Base-by-base conservation (phyloP, 2,888 invertebrate species). In the Mesopsocus fuscifrons region DNA sequence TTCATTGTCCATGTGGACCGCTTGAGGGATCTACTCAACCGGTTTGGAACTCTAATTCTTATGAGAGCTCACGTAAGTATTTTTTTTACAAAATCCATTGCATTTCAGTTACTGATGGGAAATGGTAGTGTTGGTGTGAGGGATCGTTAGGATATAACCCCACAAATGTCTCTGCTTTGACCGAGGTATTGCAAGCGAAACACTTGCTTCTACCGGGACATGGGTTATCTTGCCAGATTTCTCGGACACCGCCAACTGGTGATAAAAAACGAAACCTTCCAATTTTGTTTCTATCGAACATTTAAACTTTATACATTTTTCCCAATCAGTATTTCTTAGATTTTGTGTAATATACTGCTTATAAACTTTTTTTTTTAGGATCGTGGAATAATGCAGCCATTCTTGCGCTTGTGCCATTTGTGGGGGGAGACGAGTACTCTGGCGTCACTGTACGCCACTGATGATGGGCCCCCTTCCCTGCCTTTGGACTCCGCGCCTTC, bases 291-390 rank as follows among this genome's bases (percentile, higher is more conserved):
- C n/a, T n/a, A n/a, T n/a, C n/a, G n/a, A n/a, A n/a, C n/a, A n/a
- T n/a, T n/a, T n/a, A n/a, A n/a, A n/a, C n/a, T n/a, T n/a, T n/a
- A n/a, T n/a, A n/a, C n/a, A n/a, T n/a, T n/a, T n/a, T n/a, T n/a
- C n/a, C n/a, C n/a, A n/a, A n/a, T n/a, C n/a, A n/a, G n/a, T n/a
- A n/a, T n/a, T n/a, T n/a, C n/a, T n/a, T n/a, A n/a, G n/a, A n/a
- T n/a, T n/a, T n/a, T n/a, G n/a, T n/a, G n/a, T n/a, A n/a, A n/a
- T n/a, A n/a, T n/a, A n/a, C n/a, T n/a, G n/a, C n/a, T n/a, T n/a
- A n/a, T n/a, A n/a, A n/a, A n/a, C n/a, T n/a, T n/a, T 38, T 4
- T 38, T 38, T 20, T 38, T 38, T 17, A 38, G 38, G 38, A 38
- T 38, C 16, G 38, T 18, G 20, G 21, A 9, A 20, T 38, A 13